These are phyloP conservation scores for Lasioglossum malachurum DNA, from an alignment of 2,888 invertebrate genomes.

Conservation along the genomic window DNA sequence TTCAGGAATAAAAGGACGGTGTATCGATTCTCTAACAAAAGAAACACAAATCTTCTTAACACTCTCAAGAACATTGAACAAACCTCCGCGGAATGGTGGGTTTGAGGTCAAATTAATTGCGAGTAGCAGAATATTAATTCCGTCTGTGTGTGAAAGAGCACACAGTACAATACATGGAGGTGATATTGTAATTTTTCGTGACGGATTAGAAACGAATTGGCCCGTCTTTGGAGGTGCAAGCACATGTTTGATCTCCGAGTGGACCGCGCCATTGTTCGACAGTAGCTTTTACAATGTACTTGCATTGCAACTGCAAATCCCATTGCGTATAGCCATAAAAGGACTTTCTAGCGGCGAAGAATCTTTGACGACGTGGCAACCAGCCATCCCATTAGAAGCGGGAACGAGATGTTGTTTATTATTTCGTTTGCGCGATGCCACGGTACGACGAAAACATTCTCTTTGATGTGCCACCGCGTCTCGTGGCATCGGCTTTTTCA, in stretches of 20 bases:
- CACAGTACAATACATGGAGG: too few species aligned
- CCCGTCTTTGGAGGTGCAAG: neutral
- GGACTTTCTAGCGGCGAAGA: conserved; percentile 46
- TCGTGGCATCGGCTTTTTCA: conserved; percentile 77
- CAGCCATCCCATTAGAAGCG: conserved; percentile 71
- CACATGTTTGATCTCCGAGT: neutral
- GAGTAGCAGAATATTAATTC: neutral
- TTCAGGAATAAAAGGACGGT: too few species aligned
- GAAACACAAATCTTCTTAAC: too few species aligned
- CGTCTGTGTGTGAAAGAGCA: neutral
- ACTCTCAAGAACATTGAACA: too few species aligned
- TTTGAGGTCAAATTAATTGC: neutral
- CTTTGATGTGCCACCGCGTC: conserved; percentile 76
- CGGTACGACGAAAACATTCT: conserved; percentile 68
- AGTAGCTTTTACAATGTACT: conserved; percentile 8
- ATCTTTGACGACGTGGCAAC: conserved; percentile 55
- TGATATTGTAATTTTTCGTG: neutral
- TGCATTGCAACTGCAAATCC: conserved; percentile 6
- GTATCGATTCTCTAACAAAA: too few species aligned
- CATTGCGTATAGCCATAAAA: neutral
- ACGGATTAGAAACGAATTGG: neutral
- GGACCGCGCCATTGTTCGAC: neutral
- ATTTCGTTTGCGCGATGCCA: conserved; percentile 74
- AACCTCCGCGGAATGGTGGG: neutral
- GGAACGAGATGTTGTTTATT: conserved; percentile 71